phyloP scores from a whole-genome alignment of 2,797 vertebrate species.

The Tauraco hartlaubi region DNA sequence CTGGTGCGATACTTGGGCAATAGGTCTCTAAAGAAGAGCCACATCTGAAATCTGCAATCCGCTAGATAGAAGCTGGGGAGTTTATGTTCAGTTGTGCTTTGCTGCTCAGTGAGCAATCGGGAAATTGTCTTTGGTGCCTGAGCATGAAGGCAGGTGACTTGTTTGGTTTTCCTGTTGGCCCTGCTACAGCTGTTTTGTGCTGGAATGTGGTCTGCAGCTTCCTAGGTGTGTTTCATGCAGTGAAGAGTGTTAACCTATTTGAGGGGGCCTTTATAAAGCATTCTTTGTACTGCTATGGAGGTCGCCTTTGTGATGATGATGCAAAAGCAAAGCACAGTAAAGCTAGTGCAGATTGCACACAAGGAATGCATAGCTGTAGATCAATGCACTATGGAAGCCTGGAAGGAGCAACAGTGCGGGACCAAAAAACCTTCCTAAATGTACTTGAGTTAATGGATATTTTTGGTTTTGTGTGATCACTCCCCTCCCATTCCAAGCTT shows the following conservation, averaged over 20 bases:
- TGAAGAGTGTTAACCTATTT: background rate
- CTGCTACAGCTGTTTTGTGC: background rate
- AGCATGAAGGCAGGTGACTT: background rate
- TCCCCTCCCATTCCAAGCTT: background rate
- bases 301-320: background rate
- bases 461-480: background rate
- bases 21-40: background rate
- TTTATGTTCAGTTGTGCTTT: background rate
- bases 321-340: background rate
- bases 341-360: background rate
- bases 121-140: background rate
- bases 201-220: background rate
- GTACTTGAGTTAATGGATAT: background rate
- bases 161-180: background rate
- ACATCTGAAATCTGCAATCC: background rate
- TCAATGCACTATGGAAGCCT: background rate
- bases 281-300: background rate
- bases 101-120: accelerated
- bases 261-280: background rate
- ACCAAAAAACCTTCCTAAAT: background rate
- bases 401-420: background rate
- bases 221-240: background rate
- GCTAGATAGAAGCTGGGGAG: background rate
- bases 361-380: background rate
- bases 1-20: background rate